Percentiles rank a stretch among this genome's conserved stretches.
These are phyloP conservation scores for Pseudolycoriella hygida DNA, from an alignment of 2,888 invertebrate species.

Conservation along the genomic window DNA sequence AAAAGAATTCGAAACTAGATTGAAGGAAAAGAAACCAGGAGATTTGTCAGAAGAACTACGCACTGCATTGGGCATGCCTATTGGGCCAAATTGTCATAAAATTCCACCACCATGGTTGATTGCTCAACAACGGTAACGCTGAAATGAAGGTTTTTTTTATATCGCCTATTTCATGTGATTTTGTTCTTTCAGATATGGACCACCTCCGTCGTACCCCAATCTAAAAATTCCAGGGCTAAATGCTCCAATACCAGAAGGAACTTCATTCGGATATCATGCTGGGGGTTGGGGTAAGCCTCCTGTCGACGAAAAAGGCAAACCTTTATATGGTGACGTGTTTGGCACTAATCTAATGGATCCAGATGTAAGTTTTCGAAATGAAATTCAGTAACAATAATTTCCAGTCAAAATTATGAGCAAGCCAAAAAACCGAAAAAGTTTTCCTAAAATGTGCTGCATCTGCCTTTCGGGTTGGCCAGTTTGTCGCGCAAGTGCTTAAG, in stretches of 20 bases:
- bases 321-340: slow-evolving; percentile 97
- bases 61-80: slow-evolving; percentile 96
- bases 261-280: slow-evolving; percentile 97
- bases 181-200: slow-evolving; percentile 84
- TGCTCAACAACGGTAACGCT: slow-evolving; percentile 23
- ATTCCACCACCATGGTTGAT: slow-evolving; percentile 88
- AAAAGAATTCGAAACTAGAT: slow-evolving; percentile 93
- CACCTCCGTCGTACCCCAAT: slow-evolving; percentile 97
- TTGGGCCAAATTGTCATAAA: slow-evolving; percentile 82
- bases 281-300: slow-evolving; percentile 99
- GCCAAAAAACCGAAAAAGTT: too few species aligned
- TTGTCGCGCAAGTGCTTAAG: too few species aligned
- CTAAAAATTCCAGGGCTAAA: slow-evolving; percentile 94
- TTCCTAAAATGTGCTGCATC: too few species aligned
- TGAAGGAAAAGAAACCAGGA: slow-evolving; percentile 97
- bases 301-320: slow-evolving; percentile 94
- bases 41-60: slow-evolving; percentile 90
- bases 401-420: too few species aligned
- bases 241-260: slow-evolving; percentile 94
- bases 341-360: slow-evolving; percentile 60
- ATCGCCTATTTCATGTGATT: neutral
- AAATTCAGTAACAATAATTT: slow-evolving; percentile 2
- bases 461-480: too few species aligned
- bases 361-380: slow-evolving; percentile 45
- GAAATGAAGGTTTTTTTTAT: neutral